Evolutionary conservation across 2,888 invertebrate genomes (phyloP).

Genomic region (Luperina nickerlii): DNA sequence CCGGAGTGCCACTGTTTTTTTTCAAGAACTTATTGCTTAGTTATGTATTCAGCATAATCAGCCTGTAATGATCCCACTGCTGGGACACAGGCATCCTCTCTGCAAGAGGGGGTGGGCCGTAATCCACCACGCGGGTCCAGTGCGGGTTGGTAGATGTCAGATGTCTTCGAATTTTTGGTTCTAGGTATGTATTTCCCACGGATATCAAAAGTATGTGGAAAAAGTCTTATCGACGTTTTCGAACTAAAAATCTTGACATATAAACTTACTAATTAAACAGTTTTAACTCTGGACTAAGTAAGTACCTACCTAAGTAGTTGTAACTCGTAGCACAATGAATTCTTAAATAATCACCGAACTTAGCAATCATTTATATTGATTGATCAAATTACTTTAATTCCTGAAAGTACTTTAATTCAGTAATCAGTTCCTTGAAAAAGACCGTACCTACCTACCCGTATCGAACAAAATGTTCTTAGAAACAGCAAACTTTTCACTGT

Average conservation of each 20-base stretch:
- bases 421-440: constrained; percentile 44
- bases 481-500: constrained; percentile 9
- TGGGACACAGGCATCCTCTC: too few relatives aligned
- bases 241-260: neutral
- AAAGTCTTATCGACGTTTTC: neutral
- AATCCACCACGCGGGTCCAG: too few relatives aligned
- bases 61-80: too few relatives aligned
- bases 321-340: constrained; percentile 9
- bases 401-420: neutral
- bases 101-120: too few relatives aligned
- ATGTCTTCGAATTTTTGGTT: too few relatives aligned
- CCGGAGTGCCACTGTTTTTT: too few relatives aligned
- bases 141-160: too few relatives aligned
- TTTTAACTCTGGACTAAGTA: neutral
- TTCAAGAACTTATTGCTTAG: neutral
- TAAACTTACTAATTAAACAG: neutral
- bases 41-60: too few relatives aligned
- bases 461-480: constrained; percentile 28
- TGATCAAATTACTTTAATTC: constrained; percentile 27
- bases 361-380: constrained; percentile 27
- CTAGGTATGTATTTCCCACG: too few relatives aligned
- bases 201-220: neutral
- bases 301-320: too few relatives aligned
- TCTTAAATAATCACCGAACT: constrained; percentile 28
- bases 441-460: constrained; percentile 14